Conservation (phyloP, 2,113 vertebrate genomes). For the Callorhinus ursinus region DNA sequence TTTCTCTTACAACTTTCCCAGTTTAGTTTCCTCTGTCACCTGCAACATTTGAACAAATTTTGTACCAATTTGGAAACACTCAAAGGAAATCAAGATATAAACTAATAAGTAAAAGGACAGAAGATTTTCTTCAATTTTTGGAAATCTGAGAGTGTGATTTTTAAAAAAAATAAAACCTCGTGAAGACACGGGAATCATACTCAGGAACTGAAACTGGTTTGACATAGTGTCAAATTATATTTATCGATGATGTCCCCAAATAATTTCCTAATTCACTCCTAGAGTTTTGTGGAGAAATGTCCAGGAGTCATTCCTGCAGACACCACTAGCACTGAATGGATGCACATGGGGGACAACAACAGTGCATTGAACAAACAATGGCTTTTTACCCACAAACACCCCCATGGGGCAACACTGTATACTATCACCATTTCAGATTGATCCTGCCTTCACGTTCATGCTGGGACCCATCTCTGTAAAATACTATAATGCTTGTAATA, state of each 20-base stretch:
- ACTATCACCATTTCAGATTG: not conserved
- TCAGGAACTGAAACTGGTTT: slow-evolving; percentile 23
- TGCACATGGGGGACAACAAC: not conserved
- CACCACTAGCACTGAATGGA: not conserved
- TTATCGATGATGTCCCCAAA: not conserved
- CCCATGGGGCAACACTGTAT: not conserved
- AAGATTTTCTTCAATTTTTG: not conserved
- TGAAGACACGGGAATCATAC: not conserved
- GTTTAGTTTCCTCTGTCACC: not conserved
- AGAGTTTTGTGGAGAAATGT: slow-evolving; percentile 28
- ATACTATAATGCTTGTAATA: not conserved
- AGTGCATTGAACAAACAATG: not conserved
- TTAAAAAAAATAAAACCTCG: not conserved
- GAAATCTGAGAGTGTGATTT: not conserved
- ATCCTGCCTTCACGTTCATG: not conserved
- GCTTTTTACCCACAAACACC: not conserved
- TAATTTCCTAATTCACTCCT: not conserved
- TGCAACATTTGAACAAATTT: not conserved
- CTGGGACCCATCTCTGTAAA: not conserved
- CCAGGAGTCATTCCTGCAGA: not conserved
- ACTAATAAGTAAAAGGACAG: slow-evolving; percentile 20
- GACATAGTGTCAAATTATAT: not conserved
- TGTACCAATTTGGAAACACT: not conserved
- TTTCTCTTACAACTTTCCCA: slow-evolving; percentile 28
- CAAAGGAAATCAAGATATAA: not conserved